Evolutionary conservation across 2,797 vertebrate genomes (phyloP).

Genomic region (Lacerta agilis): DNA sequence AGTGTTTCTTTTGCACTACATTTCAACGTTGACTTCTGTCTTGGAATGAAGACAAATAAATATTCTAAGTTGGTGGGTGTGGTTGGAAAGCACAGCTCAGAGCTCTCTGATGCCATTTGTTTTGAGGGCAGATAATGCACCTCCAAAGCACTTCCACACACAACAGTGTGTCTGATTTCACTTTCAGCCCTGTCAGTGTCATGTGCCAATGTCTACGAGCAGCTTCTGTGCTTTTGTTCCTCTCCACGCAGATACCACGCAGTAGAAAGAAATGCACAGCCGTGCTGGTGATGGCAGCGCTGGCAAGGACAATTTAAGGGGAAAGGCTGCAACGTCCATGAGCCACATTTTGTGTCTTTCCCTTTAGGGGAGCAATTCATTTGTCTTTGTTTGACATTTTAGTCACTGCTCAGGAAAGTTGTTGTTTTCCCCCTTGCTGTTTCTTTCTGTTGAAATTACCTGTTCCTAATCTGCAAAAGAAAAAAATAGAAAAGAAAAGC

Average conservation of each 20-base stretch:
- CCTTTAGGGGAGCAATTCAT: not conserved
- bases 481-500: not conserved
- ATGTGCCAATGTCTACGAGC: not conserved
- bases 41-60: not conserved
- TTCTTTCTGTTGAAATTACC: slow-evolving; percentile 11
- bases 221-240: not conserved
- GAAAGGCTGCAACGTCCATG: not conserved
- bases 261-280: not conserved
- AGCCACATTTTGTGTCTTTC: not conserved
- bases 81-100: not conserved
- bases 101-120: not conserved
- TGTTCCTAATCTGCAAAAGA: not conserved
- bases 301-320: not conserved
- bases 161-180: not conserved
- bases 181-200: not conserved
- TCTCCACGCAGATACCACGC: not conserved
- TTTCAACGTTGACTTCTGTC: not conserved
- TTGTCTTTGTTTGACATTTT: not conserved
- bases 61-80: not conserved
- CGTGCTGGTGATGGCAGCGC: not conserved
- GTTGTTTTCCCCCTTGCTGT: not conserved
- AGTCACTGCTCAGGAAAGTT: slow-evolving; percentile 1
- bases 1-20: not conserved
- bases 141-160: too few species aligned
- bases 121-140: not conserved